Evolutionary conservation across 30 jellyfish, hydroid and myxozoan species (phyloP).

Genomic region (Aurelia aurita): DNA sequence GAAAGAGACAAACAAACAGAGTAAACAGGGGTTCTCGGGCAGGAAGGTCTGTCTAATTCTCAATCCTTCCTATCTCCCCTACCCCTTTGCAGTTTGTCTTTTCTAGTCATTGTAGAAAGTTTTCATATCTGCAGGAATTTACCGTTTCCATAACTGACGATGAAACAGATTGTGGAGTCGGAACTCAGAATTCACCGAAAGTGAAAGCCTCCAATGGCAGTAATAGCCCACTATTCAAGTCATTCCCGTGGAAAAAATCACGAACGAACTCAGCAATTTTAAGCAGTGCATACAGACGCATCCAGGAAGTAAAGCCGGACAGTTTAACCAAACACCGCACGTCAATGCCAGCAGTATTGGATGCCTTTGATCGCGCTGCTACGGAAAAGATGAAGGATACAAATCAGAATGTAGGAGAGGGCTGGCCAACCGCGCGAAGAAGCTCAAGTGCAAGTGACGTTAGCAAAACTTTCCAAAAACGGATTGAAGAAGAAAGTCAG

Average conservation of each 20-base stretch:
- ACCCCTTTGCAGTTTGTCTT: too few relatives aligned
- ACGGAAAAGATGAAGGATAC: background rate
- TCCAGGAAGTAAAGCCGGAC: conserved; percentile 6
- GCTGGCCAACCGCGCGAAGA: background rate
- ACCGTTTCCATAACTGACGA: too few relatives aligned
- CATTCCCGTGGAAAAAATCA: conserved; percentile 74
- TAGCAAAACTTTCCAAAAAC: background rate
- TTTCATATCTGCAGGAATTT: too few relatives aligned
- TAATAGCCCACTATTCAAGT: background rate
- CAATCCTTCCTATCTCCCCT: too few relatives aligned
- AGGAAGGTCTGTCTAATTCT: too few relatives aligned
- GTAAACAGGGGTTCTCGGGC: too few relatives aligned
- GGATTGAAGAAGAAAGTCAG: background rate
- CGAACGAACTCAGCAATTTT: conserved; percentile 70
- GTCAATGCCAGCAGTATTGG: conserved; percentile 49
- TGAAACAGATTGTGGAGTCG: too few relatives aligned
- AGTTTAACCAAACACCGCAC: conserved; percentile 7
- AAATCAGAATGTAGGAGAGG: background rate
- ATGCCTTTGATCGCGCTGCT: background rate
- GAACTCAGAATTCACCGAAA: background rate
- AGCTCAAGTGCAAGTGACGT: background rate
- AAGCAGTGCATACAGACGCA: conserved; percentile 77
- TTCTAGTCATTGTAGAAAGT: too few relatives aligned
- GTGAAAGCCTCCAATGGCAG: background rate
- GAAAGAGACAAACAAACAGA: too few relatives aligned